Percentiles rank a stretch among this genome's conserved stretches.
phyloP scores from a whole-genome alignment of 1,140 invertebrate genomes.

The fruit fly (Drosophila melanogaster) region DNA sequence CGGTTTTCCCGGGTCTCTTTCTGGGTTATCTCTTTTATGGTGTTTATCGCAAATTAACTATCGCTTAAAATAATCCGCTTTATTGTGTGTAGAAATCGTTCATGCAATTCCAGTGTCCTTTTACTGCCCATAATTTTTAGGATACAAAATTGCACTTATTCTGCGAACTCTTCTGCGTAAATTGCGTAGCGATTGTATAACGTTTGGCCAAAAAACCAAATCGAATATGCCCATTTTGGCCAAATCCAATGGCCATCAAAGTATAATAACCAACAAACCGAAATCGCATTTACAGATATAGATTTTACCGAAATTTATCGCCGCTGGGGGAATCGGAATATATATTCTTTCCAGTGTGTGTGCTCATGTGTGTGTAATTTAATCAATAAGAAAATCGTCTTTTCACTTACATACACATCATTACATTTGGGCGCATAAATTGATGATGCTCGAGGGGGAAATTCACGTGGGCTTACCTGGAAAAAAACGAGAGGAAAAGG shows the following conservation, averaged over 20 bases:
- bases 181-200: conserved; percentile 10
- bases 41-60: conserved; percentile 31
- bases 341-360: conserved; percentile 15
- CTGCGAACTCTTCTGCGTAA: conserved; percentile 6
- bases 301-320: conserved; percentile 39
- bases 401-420: conserved; percentile 70
- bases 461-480: conserved; percentile 56
- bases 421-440: conserved; percentile 67
- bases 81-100: conserved; percentile 23
- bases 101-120: conserved; percentile 14
- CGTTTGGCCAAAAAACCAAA: conserved; percentile 13
- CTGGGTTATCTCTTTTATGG: conserved; percentile 3
- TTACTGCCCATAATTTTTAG: conserved; percentile 20
- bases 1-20: not conserved
- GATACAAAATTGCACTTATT: conserved; percentile 35
- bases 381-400: conserved; percentile 75
- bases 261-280: conserved; percentile 47
- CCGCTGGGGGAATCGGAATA: conserved; percentile 11
- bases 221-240: conserved; percentile 41
- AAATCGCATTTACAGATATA: conserved; percentile 52
- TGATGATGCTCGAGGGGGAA: conserved; percentile 42
- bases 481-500: conserved; percentile 25
- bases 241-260: conserved; percentile 47
- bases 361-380: conserved; percentile 60
- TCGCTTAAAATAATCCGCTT: conserved; percentile 25